Evolutionary conservation across 2,797 vertebrate genomes (phyloP).

Genomic region (Alca torda): DNA sequence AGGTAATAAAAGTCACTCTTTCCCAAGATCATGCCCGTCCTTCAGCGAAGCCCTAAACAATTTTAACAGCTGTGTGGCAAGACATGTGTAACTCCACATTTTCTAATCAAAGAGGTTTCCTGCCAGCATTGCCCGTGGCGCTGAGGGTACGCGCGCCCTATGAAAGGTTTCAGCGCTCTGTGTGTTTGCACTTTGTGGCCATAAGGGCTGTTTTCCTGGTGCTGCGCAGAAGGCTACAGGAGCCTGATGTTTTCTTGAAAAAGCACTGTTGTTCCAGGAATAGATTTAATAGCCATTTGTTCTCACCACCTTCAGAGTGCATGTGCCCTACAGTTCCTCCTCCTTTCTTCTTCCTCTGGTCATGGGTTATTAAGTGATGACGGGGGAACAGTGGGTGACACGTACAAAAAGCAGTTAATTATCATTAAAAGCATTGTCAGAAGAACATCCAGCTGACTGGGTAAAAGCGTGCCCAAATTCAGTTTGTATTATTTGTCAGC

Average conservation of each 20-base stretch:
- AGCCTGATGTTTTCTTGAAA: not conserved
- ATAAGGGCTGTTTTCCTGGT: not conserved
- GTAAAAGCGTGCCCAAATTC: not conserved
- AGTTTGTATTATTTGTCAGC: not conserved
- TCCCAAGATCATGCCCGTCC: accelerated
- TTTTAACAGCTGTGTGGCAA: not conserved
- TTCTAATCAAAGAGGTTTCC: not conserved
- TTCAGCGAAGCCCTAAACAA: not conserved
- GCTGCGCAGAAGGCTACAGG: not conserved
- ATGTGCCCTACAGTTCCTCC: not conserved
- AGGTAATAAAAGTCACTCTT: not conserved
- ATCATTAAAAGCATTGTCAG: constrained; percentile 6
- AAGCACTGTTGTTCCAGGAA: not conserved
- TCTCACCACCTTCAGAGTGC: not conserved
- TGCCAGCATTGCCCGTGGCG: not conserved
- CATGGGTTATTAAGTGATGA: not conserved
- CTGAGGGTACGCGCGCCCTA: accelerated
- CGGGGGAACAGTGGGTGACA: not conserved
- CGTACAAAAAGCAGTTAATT: not conserved
- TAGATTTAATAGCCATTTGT: not conserved
- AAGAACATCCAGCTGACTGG: not conserved
- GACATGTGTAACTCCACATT: not conserved
- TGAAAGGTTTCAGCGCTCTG: not conserved
- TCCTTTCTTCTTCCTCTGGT: not conserved
- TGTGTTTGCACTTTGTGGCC: not conserved